These are phyloP conservation scores for Euwallacea similis DNA, from an alignment of 1,140 invertebrate genomes.

Conservation along the genomic window DNA sequence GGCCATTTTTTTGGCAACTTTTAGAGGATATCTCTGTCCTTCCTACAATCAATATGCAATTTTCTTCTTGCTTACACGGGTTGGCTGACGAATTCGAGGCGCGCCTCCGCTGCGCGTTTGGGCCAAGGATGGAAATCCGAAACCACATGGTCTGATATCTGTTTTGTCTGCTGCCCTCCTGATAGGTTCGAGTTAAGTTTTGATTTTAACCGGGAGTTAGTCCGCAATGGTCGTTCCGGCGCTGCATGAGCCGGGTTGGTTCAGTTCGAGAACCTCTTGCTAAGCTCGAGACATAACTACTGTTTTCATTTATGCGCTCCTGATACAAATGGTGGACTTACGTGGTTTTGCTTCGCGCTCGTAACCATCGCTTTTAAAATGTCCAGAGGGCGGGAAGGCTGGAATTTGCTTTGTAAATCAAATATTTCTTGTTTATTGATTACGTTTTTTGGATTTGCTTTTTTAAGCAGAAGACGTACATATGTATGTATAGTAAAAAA, in stretches of 20 bases:
- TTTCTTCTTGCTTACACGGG: constrained; percentile 28
- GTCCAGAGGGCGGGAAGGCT: no score
- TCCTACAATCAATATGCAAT: constrained; percentile 27
- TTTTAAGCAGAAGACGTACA: no score
- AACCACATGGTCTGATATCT: no score
- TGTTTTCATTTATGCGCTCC: constrained; percentile 14
- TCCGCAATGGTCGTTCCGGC: not conserved
- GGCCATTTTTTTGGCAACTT: constrained; percentile 30
- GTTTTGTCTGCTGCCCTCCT: constrained; percentile 4
- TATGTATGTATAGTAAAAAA: no score
- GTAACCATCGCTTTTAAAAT: no score
- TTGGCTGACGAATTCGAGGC: not conserved
- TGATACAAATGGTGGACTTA: constrained; percentile 29
- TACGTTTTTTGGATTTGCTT: no score
- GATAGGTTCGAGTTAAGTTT: constrained; percentile 21
- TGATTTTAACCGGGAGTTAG: constrained; percentile 27
- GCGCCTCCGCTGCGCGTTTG: constrained; percentile 1
- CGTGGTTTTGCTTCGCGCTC: constrained; percentile 22
- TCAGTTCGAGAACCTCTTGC: not conserved
- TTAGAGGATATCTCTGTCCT: constrained; percentile 21
- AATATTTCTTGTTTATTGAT: no score
- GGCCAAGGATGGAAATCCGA: no score
- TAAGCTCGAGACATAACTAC: not conserved
- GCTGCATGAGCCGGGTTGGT: not conserved
- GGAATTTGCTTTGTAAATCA: no score